These are phyloP conservation scores for Drosophila bipectinata DNA, from an alignment of 1,140 invertebrate species.

Conservation along the genomic window DNA sequence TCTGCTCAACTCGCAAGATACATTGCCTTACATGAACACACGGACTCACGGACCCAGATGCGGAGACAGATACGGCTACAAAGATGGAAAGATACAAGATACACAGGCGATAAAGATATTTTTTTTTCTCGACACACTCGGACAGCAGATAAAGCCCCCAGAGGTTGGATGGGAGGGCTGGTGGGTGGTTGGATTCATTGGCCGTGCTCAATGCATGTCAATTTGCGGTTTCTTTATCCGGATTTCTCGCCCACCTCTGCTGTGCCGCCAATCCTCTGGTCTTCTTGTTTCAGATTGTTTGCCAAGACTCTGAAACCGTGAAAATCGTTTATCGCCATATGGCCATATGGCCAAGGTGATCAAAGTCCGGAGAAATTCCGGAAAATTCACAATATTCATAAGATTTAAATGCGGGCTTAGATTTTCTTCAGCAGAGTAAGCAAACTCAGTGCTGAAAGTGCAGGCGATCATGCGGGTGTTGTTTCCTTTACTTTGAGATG, in stretches of 20 bases:
- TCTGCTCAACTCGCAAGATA: slow-evolving; percentile 58
- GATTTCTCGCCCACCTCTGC: slow-evolving; percentile 4
- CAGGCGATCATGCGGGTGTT: slow-evolving; percentile 47
- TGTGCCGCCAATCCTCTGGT: background rate
- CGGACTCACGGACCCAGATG: slow-evolving; percentile 17
- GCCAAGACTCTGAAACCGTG: slow-evolving; percentile 42
- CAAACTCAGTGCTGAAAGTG: slow-evolving; percentile 12
- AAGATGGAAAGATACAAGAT: slow-evolving; percentile 42
- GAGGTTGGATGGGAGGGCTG: slow-evolving; percentile 12
- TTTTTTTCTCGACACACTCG: slow-evolving; percentile 34
- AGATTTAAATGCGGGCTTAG: slow-evolving; percentile 68
- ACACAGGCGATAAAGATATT: slow-evolving; percentile 22
- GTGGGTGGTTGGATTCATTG: slow-evolving; percentile 4
- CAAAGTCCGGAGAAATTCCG: slow-evolving; percentile 40
- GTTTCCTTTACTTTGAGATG: slow-evolving; percentile 33
- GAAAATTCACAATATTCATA: slow-evolving; percentile 60
- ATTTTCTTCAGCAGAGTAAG: slow-evolving; percentile 13
- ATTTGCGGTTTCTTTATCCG: slow-evolving; percentile 64
- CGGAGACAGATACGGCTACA: slow-evolving; percentile 25
- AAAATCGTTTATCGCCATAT: slow-evolving; percentile 65
- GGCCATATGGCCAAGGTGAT: slow-evolving; percentile 12
- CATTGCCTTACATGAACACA: slow-evolving; percentile 36
- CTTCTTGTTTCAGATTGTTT: background rate
- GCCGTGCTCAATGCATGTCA: slow-evolving; percentile 66
- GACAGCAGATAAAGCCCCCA: slow-evolving; percentile 6